Base-by-base conservation (phyloP, 2,888 invertebrate genomes). In the Folsomia candida region DNA sequence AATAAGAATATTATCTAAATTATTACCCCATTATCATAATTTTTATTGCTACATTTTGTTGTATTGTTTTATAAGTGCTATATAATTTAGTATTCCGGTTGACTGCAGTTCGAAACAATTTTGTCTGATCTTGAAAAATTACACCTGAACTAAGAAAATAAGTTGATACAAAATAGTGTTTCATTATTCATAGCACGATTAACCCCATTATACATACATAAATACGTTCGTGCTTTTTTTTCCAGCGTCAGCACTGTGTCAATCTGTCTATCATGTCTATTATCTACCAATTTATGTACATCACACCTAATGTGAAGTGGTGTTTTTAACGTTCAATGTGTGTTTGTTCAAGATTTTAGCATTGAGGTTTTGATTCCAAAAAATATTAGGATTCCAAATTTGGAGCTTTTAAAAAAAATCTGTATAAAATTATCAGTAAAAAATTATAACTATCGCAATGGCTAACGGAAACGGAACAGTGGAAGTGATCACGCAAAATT, bases 401-500 rank as follows among this genome's bases (percentile, higher is more conserved):
- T n/a, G n/a, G n/a, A n/a, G n/a, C n/a, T n/a, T n/a, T n/a, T n/a
- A n/a, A n/a, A n/a, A n/a, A n/a, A n/a, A n/a, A n/a, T n/a, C n/a
- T n/a, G n/a, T n/a, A n/a, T n/a, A n/a, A n/a, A n/a, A n/a, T n/a
- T n/a, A n/a, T n/a, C n/a, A n/a, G n/a, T n/a, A n/a, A n/a, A n/a
- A n/a, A n/a, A n/a, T n/a, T n/a, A n/a, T n/a, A n/a, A 14, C 47
- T 47, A 47, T 47, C 9, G 14, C 9, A 47, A 14, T 11, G 14
- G 47, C 47, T 11, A 59, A 51, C 51, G 62, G 22, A 26, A 71
- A 67, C 67, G 66, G 20, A 27, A 67, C 70, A 47, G 47, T 20
- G 59, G 63, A 59, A 14, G 28, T 26, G 1, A 24, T 1, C 3
- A 29, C 69, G 2, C 72, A 75, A 54, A 69, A 74, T 51, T 67